Evolutionary conservation across 2,888 invertebrate genomes (phyloP).

Genomic region (Pelosia muscerda): DNA sequence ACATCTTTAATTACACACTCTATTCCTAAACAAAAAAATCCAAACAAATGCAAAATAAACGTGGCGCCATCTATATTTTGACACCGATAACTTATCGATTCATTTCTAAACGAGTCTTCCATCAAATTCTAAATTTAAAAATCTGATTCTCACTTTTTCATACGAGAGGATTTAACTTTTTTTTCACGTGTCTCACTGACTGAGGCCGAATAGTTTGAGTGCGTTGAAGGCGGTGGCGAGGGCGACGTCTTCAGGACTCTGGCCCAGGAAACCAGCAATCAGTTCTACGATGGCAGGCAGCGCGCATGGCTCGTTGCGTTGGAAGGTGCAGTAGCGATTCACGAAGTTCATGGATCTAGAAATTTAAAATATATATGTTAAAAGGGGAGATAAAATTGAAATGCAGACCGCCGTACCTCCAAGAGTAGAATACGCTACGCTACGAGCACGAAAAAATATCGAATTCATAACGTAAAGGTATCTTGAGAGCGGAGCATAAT

Average conservation of each 20-base stretch:
- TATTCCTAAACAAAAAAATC: not conserved
- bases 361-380: no score
- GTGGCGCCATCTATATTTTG: slow-evolving; percentile 12
- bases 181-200: slow-evolving; percentile 84
- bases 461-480: no score
- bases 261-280: slow-evolving; percentile 96
- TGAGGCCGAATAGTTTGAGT: slow-evolving; percentile 94
- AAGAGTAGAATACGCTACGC: not conserved
- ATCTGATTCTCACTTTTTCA: slow-evolving; percentile 9
- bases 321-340: slow-evolving; percentile 97
- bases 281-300: slow-evolving; percentile 97
- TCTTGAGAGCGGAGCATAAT: no score
- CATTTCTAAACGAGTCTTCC: not conserved
- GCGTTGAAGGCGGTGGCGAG: slow-evolving; percentile 97
- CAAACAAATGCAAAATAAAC: not conserved
- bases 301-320: slow-evolving; percentile 98
- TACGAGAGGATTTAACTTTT: not conserved
- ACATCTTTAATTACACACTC: no score
- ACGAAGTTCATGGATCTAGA: slow-evolving; percentile 92
- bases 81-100: not conserved
- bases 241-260: slow-evolving; percentile 95
- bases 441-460: no score
- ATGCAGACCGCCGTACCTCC: no score
- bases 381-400: no score
- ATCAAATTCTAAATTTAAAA: slow-evolving; percentile 12